phyloP scores from a whole-genome alignment of 1,140 invertebrate genomes.

The Macrobrachium nipponense region DNA sequence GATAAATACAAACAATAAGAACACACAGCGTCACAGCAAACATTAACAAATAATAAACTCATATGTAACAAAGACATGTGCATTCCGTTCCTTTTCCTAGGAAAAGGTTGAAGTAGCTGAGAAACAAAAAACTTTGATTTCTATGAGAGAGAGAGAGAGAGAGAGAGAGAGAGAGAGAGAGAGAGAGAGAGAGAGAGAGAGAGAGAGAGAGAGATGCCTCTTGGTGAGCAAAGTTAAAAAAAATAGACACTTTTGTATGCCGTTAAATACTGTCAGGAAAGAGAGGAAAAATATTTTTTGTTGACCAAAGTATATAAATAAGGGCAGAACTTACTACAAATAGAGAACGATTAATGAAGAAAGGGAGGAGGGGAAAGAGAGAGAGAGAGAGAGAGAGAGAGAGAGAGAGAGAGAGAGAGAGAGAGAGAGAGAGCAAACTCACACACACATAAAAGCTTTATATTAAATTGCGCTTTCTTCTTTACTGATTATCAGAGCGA shows the following conservation, averaged over 20 bases:
- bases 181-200: not conserved
- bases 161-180: not conserved
- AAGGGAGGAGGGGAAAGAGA: conserved; percentile 11
- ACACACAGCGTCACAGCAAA: too few species aligned
- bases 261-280: too few species aligned
- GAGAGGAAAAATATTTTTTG: not conserved
- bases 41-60: too few species aligned
- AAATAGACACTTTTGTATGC: too few species aligned
- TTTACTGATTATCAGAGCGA: too few species aligned
- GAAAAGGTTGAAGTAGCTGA: not conserved
- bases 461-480: too few species aligned
- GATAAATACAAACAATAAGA: too few species aligned
- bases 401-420: not conserved
- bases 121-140: not conserved
- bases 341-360: not conserved
- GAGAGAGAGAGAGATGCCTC: too few species aligned
- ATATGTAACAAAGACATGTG: too few species aligned
- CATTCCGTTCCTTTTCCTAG: not conserved
- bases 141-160: not conserved
- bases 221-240: too few species aligned
- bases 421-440: not conserved
- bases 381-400: not conserved
- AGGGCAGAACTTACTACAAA: not conserved
- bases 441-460: not conserved
- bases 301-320: not conserved